A percentile compares a stretch with the other conserved stretches of the same genome.
phyloP scores from a whole-genome alignment of 2,888 invertebrate species.

The Cephus sareptanus region DNA sequence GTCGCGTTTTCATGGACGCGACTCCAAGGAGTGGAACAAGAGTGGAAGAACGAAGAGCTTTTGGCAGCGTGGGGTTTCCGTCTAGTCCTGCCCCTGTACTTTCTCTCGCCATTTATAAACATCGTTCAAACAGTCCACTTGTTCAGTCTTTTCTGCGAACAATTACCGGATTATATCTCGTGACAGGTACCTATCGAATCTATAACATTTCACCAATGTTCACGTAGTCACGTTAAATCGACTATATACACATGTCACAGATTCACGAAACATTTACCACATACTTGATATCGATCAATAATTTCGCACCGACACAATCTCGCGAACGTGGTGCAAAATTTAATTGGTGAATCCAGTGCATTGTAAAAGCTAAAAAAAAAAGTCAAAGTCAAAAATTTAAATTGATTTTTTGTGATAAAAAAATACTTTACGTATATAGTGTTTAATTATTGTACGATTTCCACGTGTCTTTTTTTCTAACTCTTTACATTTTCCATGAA shows the following conservation, averaged over 20 bases:
- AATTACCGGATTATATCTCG: conserved; percentile 41
- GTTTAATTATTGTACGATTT: too few species aligned
- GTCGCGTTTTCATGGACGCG: background rate
- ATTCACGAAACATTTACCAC: background rate
- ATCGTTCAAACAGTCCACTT: conserved; percentile 49
- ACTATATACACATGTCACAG: background rate
- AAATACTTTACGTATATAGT: background rate
- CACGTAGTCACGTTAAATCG: background rate
- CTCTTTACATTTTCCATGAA: too few species aligned
- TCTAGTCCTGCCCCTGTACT: conserved; percentile 44
- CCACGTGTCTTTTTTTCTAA: too few species aligned
- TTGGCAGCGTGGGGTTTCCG: conserved; percentile 31
- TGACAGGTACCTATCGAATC: background rate
- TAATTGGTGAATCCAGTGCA: background rate
- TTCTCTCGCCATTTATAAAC: conserved; percentile 64
- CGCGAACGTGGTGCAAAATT: background rate
- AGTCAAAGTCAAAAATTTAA: too few species aligned
- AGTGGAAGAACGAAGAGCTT: conserved; percentile 27
- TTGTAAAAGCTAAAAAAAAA: background rate
- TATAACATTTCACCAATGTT: background rate
- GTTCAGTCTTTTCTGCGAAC: conserved; percentile 56
- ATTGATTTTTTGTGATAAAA: background rate
- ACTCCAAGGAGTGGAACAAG: background rate
- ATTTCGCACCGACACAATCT: background rate
- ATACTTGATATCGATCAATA: background rate